phyloP scores from a whole-genome alignment of 2,113 vertebrate species.

The Nerophis ophidion region DNA sequence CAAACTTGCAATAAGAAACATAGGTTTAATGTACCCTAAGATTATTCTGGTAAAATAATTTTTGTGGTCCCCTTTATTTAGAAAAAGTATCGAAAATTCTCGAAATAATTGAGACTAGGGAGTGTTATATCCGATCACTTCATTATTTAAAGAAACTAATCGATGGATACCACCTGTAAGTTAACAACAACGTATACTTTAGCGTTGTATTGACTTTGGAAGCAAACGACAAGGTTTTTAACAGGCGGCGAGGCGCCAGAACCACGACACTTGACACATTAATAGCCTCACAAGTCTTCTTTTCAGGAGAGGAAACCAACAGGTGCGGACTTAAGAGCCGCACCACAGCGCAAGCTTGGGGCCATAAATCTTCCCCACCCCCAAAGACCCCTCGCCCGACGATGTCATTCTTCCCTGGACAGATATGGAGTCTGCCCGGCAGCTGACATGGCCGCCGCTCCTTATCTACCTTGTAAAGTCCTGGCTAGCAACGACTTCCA shows the following conservation, averaged over 20 bases:
- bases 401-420: background rate
- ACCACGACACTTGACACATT: background rate
- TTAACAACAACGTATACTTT: background rate
- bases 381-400: background rate
- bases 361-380: conserved; percentile 38
- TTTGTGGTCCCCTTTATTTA: too few species aligned
- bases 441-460: conserved; percentile 32
- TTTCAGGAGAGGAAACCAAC: conserved; percentile 44
- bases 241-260: conserved; percentile 26
- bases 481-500: conserved; percentile 14
- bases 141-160: too few species aligned
- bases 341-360: conserved; percentile 28
- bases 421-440: conserved; percentile 33
- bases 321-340: conserved; percentile 43
- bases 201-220: background rate
- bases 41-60: too few species aligned
- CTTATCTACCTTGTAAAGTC: conserved; percentile 40
- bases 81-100: too few species aligned
- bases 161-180: background rate
- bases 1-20: too few species aligned
- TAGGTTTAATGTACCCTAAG: too few species aligned
- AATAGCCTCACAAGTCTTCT: conserved; percentile 19
- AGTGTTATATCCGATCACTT: too few species aligned
- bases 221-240: background rate
- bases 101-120: too few species aligned